Conservation (phyloP, 2,888 invertebrate genomes). For the Stenodema calcarata region DNA sequence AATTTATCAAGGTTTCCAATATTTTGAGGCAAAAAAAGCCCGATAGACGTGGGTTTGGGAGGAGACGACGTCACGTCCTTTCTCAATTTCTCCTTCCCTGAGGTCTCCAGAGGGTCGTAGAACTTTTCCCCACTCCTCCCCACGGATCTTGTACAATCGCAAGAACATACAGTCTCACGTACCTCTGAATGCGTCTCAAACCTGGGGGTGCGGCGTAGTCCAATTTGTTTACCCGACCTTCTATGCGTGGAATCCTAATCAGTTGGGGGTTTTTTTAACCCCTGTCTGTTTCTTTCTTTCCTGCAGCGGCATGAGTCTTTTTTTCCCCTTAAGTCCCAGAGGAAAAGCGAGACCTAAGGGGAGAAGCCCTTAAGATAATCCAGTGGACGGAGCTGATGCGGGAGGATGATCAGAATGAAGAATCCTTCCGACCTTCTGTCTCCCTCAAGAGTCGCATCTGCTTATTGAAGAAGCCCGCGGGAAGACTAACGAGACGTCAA, state of each 20-base stretch:
- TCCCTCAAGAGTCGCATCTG: not conserved
- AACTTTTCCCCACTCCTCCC: not conserved
- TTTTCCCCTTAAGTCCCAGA: not conserved
- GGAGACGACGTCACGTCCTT: not conserved
- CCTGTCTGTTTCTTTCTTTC: not conserved
- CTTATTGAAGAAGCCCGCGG: too few species aligned
- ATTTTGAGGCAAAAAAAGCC: too few species aligned
- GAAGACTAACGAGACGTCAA: too few species aligned
- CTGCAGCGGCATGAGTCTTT: not conserved
- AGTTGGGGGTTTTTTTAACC: not conserved
- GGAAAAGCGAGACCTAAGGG: not conserved
- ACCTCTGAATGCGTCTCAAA: not conserved
- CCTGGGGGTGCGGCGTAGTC: not conserved
- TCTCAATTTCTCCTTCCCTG: constrained; percentile 5
- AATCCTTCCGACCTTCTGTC: not conserved
- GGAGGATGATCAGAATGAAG: not conserved
- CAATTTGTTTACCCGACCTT: constrained; percentile 12
- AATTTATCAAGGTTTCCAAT: too few species aligned
- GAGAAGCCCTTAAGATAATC: not conserved
- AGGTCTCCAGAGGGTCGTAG: not conserved
- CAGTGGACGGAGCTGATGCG: not conserved
- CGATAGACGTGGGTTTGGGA: too few species aligned
- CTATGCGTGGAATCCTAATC: constrained; percentile 35
- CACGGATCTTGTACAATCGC: not conserved
- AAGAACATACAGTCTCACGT: not conserved